phyloP scores from a whole-genome alignment of 2,113 vertebrate genomes.

The Promerops cafer region DNA sequence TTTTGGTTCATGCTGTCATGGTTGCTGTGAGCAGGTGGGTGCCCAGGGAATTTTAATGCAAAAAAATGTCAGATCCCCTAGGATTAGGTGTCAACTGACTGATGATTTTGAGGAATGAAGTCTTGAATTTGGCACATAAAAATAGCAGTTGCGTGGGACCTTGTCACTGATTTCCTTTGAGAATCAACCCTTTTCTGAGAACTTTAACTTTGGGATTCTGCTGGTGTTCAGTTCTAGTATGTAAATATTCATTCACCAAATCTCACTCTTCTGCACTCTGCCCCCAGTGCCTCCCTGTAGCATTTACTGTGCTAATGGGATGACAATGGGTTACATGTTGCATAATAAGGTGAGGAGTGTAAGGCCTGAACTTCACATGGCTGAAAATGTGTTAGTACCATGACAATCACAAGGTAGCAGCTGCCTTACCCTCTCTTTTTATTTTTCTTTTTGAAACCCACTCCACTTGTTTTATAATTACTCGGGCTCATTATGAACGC shows the following conservation, averaged over 20 bases:
- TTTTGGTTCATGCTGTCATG: not conserved
- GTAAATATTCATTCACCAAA: not conserved
- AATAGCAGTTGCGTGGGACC: not conserved
- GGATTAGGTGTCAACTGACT: constrained; percentile 23
- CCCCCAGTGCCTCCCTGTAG: not conserved
- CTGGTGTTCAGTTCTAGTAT: not conserved
- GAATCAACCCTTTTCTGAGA: not conserved
- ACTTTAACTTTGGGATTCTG: not conserved
- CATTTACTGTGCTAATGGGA: not conserved
- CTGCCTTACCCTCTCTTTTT: constrained; percentile 50
- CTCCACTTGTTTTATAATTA: constrained; percentile 61
- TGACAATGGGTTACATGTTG: not conserved
- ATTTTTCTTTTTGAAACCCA: constrained; percentile 46
- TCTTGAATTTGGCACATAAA: not conserved
- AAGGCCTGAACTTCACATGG: not conserved
- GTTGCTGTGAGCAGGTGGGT: constrained; percentile 12
- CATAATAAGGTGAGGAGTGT: not conserved
- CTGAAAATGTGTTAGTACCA: constrained; percentile 2
- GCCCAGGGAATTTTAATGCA: not conserved
- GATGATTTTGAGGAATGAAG: not conserved
- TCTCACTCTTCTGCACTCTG: not conserved
- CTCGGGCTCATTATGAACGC: not conserved
- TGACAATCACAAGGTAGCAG: constrained; percentile 37
- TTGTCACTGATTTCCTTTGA: not conserved
- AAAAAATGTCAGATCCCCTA: not conserved